Evolutionary conservation across 2,113 vertebrate species (phyloP).

Genomic region (Montifringilla adamsi): DNA sequence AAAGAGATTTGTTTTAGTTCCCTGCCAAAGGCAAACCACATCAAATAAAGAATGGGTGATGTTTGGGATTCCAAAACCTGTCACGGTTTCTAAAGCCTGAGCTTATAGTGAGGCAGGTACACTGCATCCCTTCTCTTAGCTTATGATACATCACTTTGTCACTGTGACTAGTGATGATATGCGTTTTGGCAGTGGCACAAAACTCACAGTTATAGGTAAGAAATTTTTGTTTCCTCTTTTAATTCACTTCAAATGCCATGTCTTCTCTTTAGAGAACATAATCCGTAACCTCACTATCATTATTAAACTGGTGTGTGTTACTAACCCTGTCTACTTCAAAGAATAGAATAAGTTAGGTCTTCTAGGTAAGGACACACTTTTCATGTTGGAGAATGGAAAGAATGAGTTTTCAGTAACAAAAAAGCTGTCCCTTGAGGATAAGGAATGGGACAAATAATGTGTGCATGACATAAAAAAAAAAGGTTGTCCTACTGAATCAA

Average conservation of each 20-base stretch:
- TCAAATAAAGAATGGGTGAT: background rate
- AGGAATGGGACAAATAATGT: background rate
- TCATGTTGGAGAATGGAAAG: background rate
- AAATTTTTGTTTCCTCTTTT: background rate
- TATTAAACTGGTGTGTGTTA: background rate
- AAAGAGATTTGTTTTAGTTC: no score
- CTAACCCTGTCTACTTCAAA: constrained; percentile 46
- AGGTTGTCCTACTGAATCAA: background rate
- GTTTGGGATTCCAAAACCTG: background rate
- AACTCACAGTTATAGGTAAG: constrained; percentile 81
- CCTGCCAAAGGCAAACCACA: no score
- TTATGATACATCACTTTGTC: background rate
- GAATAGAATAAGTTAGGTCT: constrained; percentile 41
- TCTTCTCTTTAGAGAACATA: background rate
- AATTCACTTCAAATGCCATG: background rate
- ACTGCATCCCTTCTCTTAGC: background rate
- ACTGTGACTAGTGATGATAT: background rate
- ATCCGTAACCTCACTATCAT: background rate
- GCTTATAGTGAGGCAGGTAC: background rate
- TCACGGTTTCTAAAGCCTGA: background rate
- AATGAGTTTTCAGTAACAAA: background rate
- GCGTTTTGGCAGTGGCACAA: constrained; percentile 79
- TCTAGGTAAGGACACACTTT: background rate
- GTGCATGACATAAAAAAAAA: background rate
- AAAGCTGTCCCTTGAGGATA: background rate